These are phyloP conservation scores for Pteruthius melanotis DNA, from an alignment of 2,113 vertebrate genomes.

Conservation along the genomic window DNA sequence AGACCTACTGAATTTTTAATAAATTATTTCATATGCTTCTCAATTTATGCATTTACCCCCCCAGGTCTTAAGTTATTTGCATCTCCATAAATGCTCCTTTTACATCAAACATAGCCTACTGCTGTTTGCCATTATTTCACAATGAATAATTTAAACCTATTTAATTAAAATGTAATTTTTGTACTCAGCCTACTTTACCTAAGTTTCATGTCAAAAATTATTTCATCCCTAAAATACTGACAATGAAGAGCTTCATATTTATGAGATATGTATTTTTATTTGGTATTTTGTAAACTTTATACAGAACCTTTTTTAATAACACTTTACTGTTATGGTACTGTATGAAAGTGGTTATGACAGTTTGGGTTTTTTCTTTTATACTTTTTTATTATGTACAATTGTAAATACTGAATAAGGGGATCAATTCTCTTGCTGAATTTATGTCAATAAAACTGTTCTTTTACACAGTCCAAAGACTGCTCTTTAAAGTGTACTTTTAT, in stretches of 20 bases:
- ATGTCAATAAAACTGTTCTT: background rate
- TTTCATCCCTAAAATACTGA: background rate
- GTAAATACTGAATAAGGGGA: background rate
- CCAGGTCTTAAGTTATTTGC: background rate
- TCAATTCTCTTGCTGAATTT: background rate
- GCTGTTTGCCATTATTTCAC: background rate
- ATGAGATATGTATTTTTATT: background rate
- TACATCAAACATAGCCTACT: background rate
- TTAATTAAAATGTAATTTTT: background rate
- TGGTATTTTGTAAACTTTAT: background rate
- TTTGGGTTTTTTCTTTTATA: fast-evolving
- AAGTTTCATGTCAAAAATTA: background rate
- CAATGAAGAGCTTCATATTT: background rate
- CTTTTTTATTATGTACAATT: background rate
- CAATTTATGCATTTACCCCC: background rate
- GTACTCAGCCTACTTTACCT: background rate
- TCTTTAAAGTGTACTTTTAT: background rate
- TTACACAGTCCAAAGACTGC: background rate
- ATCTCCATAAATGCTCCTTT: background rate
- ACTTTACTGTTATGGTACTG: background rate
- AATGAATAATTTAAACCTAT: background rate
- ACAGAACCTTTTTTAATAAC: background rate
- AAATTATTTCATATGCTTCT: background rate
- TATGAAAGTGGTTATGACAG: background rate
- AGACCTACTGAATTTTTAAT: background rate